A percentile compares a stretch with the other conserved stretches of the same genome.
These are phyloP conservation scores for Sarcophaga variegata DNA, from an alignment of 2,888 invertebrate species.

Conservation along the genomic window DNA sequence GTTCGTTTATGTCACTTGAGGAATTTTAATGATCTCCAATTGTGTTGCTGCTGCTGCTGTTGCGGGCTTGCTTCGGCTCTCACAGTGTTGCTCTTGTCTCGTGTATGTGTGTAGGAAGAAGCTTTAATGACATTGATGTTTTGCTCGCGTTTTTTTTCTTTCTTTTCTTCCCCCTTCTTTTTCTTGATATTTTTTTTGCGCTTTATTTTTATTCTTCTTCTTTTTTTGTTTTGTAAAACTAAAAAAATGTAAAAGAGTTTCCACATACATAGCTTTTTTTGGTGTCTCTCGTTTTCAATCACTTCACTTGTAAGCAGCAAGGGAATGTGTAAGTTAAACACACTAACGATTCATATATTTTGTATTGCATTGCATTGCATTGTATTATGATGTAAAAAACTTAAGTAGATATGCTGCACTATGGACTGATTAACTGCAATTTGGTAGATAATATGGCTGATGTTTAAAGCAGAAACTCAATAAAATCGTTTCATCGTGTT, in stretches of 20 bases:
- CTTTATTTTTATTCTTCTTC: conserved; percentile 30
- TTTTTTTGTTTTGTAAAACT: conserved; percentile 47
- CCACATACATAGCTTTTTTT: no score
- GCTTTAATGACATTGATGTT: conserved; percentile 68
- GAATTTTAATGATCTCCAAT: conserved; percentile 70
- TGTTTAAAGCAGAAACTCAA: no score
- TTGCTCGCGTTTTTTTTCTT: conserved; percentile 52
- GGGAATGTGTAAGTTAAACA: not conserved
- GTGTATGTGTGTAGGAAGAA: conserved; percentile 65
- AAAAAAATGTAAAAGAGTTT: not conserved
- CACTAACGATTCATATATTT: conserved; percentile 42
- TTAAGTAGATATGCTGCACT: conserved; percentile 47
- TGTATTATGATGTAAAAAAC: conserved; percentile 56
- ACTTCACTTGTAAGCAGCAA: conserved; percentile 4
- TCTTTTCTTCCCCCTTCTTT: not conserved
- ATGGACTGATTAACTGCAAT: conserved; percentile 12
- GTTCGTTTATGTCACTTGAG: conserved; percentile 69
- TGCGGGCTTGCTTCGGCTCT: not conserved
- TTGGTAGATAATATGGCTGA: no score
- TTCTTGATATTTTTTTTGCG: not conserved
- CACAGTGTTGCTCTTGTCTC: not conserved
- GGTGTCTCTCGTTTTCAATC: not conserved
- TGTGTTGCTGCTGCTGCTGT: conserved; percentile 53
- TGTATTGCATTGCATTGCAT: no score
- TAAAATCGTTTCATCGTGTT: no score